Conservation (phyloP, 2,888 invertebrate genomes). For the Vanessa cardui region DNA sequence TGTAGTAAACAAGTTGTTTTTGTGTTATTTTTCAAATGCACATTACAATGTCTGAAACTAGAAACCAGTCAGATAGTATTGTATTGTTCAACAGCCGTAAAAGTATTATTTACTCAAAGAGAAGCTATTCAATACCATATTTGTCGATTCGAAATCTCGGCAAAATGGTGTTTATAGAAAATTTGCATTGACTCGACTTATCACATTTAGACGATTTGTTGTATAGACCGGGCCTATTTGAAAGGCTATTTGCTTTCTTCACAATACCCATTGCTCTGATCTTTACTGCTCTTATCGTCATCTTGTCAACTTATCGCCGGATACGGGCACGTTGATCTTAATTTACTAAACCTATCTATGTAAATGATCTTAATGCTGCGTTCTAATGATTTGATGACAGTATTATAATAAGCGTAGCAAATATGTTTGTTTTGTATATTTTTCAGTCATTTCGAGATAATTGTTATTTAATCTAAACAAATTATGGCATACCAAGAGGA, state of each 20-base stretch:
- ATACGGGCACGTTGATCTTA: constrained; percentile 19
- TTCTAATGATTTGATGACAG: constrained; percentile 3
- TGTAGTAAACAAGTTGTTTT: too few species aligned
- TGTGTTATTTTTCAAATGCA: not conserved
- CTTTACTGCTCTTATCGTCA: constrained; percentile 24
- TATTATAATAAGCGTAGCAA: not conserved
- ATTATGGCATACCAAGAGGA: too few species aligned
- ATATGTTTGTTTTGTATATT: not conserved
- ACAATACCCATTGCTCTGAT: constrained; percentile 26
- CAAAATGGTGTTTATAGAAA: constrained; percentile 30
- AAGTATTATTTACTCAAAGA: constrained; percentile 25
- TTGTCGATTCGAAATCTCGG: constrained; percentile 21
- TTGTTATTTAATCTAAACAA: too few species aligned
- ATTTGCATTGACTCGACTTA: constrained; percentile 28
- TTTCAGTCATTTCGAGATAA: not conserved
- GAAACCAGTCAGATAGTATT: constrained; percentile 10
- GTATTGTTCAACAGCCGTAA: constrained; percentile 20
- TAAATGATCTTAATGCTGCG: not conserved
- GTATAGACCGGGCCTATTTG: constrained; percentile 39
- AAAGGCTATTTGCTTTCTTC: constrained; percentile 51
- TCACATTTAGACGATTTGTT: constrained; percentile 51
- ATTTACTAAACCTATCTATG: constrained; percentile 16
- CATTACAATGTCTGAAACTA: not conserved
- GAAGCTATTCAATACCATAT: constrained; percentile 30
- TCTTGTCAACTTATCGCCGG: constrained; percentile 22